phyloP scores from a whole-genome alignment of 2,888 invertebrate species.

The Ennomos erosarius region DNA sequence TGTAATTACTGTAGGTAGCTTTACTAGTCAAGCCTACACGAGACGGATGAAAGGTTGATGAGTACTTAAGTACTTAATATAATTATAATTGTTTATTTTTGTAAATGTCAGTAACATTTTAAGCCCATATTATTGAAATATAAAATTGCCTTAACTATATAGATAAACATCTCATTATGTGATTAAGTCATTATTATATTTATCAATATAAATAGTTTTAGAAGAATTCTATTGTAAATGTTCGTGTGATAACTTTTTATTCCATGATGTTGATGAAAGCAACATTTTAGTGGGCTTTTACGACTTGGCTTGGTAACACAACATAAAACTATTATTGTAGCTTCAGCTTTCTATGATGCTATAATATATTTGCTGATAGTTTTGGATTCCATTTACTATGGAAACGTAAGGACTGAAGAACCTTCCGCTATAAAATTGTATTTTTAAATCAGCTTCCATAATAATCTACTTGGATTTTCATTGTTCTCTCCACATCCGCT shows the following conservation, averaged over 20 bases:
- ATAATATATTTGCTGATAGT: slow-evolving; percentile 1
- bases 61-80: no score
- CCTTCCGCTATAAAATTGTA: not conserved
- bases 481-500: slow-evolving; percentile 31
- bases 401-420: not conserved
- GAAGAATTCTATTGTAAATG: not conserved
- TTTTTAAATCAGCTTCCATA: slow-evolving; percentile 20
- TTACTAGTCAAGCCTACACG: no score
- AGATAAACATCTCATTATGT: no score
- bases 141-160: no score
- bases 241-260: slow-evolving; percentile 9
- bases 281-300: slow-evolving; percentile 21
- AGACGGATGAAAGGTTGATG: no score
- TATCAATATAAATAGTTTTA: no score
- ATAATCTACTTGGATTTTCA: slow-evolving; percentile 21
- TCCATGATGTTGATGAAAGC: slow-evolving; percentile 19
- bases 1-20: no score
- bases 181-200: no score
- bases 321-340: slow-evolving; percentile 21
- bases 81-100: no score
- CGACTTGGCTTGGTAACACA: slow-evolving; percentile 4
- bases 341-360: slow-evolving; percentile 5
- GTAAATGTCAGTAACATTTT: no score
- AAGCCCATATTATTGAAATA: no score
- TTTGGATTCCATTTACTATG: not conserved